A percentile compares a stretch with the other conserved stretches of the same genome.
Evolutionary conservation across 2,888 invertebrate species (phyloP).

Genomic region (Carcina quercana): DNA sequence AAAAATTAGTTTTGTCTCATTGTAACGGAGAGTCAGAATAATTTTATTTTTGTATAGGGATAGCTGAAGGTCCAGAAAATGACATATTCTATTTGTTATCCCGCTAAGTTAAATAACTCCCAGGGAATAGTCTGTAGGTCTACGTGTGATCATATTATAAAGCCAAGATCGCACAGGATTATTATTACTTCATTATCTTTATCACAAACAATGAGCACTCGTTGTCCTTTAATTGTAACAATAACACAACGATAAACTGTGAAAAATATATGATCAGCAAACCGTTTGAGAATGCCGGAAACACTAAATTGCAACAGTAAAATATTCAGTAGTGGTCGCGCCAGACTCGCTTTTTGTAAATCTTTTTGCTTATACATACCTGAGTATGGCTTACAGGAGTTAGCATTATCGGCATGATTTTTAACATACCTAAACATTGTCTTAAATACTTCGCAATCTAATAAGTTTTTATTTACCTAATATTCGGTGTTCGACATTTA

Average conservation of each 20-base stretch:
- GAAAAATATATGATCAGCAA: constrained; percentile 1
- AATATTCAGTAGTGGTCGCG: constrained; percentile 13
- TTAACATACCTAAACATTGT: not conserved
- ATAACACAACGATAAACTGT: not conserved
- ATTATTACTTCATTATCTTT: not conserved
- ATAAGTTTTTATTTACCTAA: not conserved
- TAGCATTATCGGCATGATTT: not conserved
- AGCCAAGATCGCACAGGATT: not conserved
- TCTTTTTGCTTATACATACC: not conserved
- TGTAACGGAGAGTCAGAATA: not conserved
- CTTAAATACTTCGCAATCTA: not conserved
- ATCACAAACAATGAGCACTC: not conserved
- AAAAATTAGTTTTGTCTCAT: not conserved
- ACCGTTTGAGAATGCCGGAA: constrained; percentile 9
- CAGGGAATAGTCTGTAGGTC: not conserved
- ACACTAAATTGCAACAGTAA: constrained; percentile 14
- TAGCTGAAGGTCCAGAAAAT: not conserved
- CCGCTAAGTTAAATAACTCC: not conserved
- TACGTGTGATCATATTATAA: not conserved
- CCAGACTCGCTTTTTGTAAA: constrained; percentile 9
- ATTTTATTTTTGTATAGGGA: not conserved
- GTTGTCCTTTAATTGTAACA: not conserved
- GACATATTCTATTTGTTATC: not conserved
- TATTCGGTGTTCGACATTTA: not conserved
- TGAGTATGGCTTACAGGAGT: not conserved